Base-by-base conservation (phyloP, 2,113 vertebrate species). In the Tonatia bakeri region DNA sequence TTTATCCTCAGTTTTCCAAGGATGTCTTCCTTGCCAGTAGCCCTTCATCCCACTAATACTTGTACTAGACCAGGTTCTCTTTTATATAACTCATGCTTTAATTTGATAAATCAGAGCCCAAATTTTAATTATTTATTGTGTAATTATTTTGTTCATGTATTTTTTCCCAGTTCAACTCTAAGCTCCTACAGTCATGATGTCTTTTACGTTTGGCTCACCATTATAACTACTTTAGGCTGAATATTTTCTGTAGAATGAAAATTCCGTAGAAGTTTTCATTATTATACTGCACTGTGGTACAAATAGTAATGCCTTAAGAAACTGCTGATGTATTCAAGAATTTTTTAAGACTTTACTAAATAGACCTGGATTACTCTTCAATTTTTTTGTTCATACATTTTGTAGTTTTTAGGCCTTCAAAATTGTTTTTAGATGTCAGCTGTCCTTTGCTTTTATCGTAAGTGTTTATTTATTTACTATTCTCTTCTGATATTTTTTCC, bases 11-110 rank as follows among this genome's bases (percentile, higher is more conserved):
- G 45, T 24, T 33, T 90, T 26, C 9, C 7, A n/a, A 67, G 45
- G 43, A 77, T 59, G 15, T 0, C 31, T 26, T 33, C 33, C 20
- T 79, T 40, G 40, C 17, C 11, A 1, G 28, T 15, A 4, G 19
- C 7, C 33, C 9, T 10, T 8, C 33, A 3, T 0, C 2, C 6
- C 11, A 31, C 36, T n/a, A 40, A 67, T 20, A 31, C 1, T 3
- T 7, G 12, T 11, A 7, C 22, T 38, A 36, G 38, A 50, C 61
- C 56, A 36, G 12, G 3, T 43, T 76, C 4, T 70, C 11, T n/a
- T 70, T 28, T 85, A 54, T 65, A 19, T 52, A 87, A 47, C 16
- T 3, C 22, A 28, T 10, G 19, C 26, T 85, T 96, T 64, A 72
- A 81, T 59, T 40, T 50, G 59, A 3, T 40, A 56, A 67, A 56